Evolutionary conservation across 2,888 invertebrate genomes (phyloP), one percentile per base, ranked within the genome.

Genomic region (Dendrolimus houi): DNA sequence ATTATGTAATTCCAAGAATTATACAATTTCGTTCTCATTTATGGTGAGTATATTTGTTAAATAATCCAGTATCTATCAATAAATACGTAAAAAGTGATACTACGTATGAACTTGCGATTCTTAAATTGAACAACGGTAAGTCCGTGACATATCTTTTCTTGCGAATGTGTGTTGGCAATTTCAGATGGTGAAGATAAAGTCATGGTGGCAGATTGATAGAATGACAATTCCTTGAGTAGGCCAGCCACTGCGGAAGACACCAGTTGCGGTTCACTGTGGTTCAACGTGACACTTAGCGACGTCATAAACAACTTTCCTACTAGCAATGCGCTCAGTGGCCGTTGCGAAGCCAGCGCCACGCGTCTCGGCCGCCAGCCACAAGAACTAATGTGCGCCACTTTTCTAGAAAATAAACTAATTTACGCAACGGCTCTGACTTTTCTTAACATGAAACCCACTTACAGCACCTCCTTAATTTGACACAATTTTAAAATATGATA

Each of bases 241-340:
- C 82, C 89, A 88, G 78, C 69, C 72, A 81, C 79, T 76, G 77
- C 81, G 77, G 85, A 85, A 87, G 85, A 86, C 85, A 79, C 75
- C 74, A 81, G 75, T 76, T 77, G 77, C 80, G 83, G 91, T 90
- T 91, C 91, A 91, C 80, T 80, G 73, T 88, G 81, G 91, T 90
- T 91, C 91, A 90, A 84, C 79, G 91, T 90, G 87, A 91, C 87
- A 91, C 91, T 91, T 91, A 83, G 78, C 79, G 78, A 85, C 87
- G 86, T 87, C 88, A 88, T 85, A 84, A 85, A 85, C 87, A 88
- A 90, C 90, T 90, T 90, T 90, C 90, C 87, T 90, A 87, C 80
- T 82, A 87, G 90, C 85, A 87, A 89, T 90, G 87, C 85, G 85
- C 82, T 77, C 69, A 71, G 75, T 70, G 64, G 73, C 62, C 60